phyloP scores from a whole-genome alignment of 1,140 invertebrate genomes.

The fruit fly (Drosophila melanogaster) region DNA sequence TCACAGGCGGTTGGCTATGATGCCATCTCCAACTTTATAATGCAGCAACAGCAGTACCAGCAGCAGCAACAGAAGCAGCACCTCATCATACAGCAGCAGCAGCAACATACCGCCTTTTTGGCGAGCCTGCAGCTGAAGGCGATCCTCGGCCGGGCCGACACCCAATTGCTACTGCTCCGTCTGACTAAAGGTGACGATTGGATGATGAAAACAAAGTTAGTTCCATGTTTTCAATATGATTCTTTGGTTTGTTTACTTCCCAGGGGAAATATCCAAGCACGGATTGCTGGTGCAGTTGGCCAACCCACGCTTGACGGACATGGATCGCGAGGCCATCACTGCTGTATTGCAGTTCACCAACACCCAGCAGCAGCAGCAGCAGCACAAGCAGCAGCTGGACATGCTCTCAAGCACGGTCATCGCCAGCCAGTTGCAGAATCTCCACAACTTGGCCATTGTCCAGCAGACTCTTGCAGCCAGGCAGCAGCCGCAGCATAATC shows the following conservation, averaged over 20 bases:
- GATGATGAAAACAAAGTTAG: too few species aligned
- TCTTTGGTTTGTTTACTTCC: background rate
- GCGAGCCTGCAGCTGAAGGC: conserved; percentile 78
- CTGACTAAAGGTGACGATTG: conserved; percentile 70
- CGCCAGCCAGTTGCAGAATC: conserved; percentile 76
- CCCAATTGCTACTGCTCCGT: conserved; percentile 70
- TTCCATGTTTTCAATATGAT: background rate
- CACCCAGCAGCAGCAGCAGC: conserved; percentile 77
- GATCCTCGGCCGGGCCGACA: conserved; percentile 73
- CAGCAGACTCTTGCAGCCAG: conserved; percentile 74
- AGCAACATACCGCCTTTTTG: conserved; percentile 77
- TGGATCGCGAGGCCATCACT: conserved; percentile 80
- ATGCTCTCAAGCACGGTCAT: conserved; percentile 79
- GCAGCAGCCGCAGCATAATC: conserved; percentile 52
- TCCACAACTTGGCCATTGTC: conserved; percentile 74
- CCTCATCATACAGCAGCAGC: conserved; percentile 72
- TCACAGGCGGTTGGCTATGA: conserved; percentile 41
- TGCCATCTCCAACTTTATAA: conserved; percentile 76
- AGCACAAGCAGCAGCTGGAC: conserved; percentile 74
- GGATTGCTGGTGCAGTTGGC: conserved; percentile 75
- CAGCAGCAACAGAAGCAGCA: conserved; percentile 77
- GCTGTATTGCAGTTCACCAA: conserved; percentile 80
- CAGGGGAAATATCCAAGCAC: conserved; percentile 81
- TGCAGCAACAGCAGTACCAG: conserved; percentile 76
- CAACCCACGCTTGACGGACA: conserved; percentile 69